Percentiles rank a stretch among this genome's conserved stretches.
Evolutionary conservation across 1,140 invertebrate genomes (phyloP).

Genomic region (Neodiprion fabricii): DNA sequence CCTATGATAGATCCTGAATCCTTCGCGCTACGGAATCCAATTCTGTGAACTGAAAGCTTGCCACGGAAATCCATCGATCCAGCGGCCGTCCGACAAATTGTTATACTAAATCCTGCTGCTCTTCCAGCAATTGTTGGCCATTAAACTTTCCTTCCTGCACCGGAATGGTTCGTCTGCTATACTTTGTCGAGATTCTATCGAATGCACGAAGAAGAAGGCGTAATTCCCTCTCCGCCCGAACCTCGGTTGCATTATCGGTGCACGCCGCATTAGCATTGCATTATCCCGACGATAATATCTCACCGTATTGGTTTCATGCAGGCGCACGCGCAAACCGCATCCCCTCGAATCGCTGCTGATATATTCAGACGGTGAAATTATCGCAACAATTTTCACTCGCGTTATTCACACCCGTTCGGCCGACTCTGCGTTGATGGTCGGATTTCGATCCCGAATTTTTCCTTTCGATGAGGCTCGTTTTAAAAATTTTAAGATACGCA

Average conservation of each 20-base stretch:
- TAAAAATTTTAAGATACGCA: too few relatives aligned
- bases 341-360: not conserved
- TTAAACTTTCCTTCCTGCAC: not conserved
- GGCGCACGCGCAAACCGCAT: not conserved
- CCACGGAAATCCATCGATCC: not conserved
- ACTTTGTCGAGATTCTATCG: not conserved
- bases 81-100: not conserved
- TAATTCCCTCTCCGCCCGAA: not conserved
- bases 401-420: too few relatives aligned
- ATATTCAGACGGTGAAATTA: too few relatives aligned
- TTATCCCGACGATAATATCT: not conserved
- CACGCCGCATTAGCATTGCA: constrained; percentile 1
- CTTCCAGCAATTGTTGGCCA: not conserved
- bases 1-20: too few relatives aligned
- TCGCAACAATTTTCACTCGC: too few relatives aligned
- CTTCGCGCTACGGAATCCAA: too few relatives aligned
- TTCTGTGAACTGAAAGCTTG: not conserved
- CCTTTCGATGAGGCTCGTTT: too few relatives aligned
- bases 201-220: not conserved
- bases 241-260: not conserved
- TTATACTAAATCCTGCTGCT: not conserved
- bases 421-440: too few relatives aligned
- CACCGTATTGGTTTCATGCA: not conserved
- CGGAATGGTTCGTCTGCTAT: too few relatives aligned
- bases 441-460: too few relatives aligned